Conservation (phyloP, 2,888 invertebrate species). For the Atethmia centrago region DNA sequence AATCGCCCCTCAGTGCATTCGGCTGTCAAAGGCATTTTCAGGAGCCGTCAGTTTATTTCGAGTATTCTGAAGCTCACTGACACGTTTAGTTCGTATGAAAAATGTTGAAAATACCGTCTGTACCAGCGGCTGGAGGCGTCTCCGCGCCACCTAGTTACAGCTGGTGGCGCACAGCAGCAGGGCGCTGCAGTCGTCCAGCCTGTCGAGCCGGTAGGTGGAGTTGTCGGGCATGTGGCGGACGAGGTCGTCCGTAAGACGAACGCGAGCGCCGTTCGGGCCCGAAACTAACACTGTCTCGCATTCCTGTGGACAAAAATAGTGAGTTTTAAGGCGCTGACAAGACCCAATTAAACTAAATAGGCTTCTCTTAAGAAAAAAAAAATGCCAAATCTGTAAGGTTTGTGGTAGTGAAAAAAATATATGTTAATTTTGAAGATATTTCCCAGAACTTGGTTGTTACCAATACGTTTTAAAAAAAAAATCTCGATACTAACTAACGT, state of each 20-base stretch:
- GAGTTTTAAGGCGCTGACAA: no score
- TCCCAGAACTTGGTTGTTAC: no score
- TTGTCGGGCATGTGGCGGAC: constrained; percentile 95
- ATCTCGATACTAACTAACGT: no score
- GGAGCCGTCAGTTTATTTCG: background rate
- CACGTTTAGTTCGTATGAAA: background rate
- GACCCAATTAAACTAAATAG: no score
- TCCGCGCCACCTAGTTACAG: constrained; percentile 50
- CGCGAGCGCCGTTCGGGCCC: constrained; percentile 96
- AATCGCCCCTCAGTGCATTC: background rate
- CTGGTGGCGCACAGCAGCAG: constrained; percentile 75
- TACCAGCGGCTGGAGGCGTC: no score
- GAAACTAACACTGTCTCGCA: constrained; percentile 92
- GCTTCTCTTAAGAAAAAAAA: no score
- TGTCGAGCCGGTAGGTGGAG: constrained; percentile 82
- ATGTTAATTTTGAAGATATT: no score
- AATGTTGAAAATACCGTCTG: background rate
- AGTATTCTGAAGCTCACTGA: background rate
- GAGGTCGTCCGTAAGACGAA: constrained; percentile 96
- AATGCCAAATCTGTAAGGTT: no score
- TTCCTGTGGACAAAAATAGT: constrained; percentile 82
- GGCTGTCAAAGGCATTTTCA: background rate
- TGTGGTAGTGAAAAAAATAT: no score
- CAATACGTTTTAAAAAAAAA: no score
- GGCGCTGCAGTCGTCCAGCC: constrained; percentile 75